Conservation (phyloP, 2,113 vertebrate genomes). For the Hystrix brachyura region DNA sequence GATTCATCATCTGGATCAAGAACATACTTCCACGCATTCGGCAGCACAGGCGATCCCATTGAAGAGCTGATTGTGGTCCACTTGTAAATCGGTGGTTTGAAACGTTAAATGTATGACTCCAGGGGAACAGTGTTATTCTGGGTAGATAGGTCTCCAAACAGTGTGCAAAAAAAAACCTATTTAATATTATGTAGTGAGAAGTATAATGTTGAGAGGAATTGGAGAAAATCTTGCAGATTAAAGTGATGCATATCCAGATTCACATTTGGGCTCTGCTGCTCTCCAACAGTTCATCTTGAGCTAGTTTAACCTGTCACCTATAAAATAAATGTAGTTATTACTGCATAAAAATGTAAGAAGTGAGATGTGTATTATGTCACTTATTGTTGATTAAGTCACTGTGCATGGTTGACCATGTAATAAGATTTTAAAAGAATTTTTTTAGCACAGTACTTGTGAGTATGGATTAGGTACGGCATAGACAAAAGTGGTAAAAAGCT, state of each 20-base stretch:
- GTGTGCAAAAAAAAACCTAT: not conserved
- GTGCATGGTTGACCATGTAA: not conserved
- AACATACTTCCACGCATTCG: not conserved
- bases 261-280: not conserved
- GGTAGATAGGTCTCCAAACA: not conserved
- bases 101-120: not conserved
- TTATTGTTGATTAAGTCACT: not conserved
- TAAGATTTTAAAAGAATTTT: not conserved
- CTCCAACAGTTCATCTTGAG: not conserved
- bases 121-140: not conserved
- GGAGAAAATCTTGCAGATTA: not conserved
- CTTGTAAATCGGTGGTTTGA: constrained; percentile 38
- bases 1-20: constrained; percentile 46
- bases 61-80: not conserved
- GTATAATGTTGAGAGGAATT: not conserved
- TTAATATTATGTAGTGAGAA: not conserved
- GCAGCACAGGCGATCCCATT: not conserved
- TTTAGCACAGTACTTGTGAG: not conserved
- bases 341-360: not conserved
- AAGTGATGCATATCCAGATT: not conserved
- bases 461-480: not conserved
- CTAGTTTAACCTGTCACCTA: not conserved
- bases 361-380: not conserved
- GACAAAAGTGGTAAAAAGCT: not conserved
- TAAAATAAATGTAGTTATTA: not conserved